Evolutionary conservation across 2,888 invertebrate species (phyloP).

Genomic region (Temnothorax ravouxi): DNA sequence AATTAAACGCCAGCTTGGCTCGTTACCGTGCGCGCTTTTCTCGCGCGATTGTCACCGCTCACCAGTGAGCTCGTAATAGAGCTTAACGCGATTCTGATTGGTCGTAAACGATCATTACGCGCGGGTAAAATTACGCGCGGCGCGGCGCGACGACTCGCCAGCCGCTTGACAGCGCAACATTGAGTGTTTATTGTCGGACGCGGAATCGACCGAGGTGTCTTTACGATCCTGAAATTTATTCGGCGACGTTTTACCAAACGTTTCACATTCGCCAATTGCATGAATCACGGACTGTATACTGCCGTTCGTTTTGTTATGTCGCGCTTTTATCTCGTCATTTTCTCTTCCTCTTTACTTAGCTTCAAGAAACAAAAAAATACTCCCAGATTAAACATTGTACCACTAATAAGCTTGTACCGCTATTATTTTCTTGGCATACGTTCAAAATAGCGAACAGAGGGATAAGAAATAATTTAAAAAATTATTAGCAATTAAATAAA

Average conservation of each 20-base stretch:
- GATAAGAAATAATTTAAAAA: neutral
- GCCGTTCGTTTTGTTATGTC: neutral
- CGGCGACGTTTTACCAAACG: neutral
- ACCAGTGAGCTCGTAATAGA: constrained; percentile 63
- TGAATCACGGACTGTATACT: constrained; percentile 51
- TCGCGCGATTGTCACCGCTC: constrained; percentile 67
- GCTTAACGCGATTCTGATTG: constrained; percentile 75
- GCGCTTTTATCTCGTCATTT: neutral
- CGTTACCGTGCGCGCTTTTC: constrained; percentile 56
- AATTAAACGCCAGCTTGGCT: constrained; percentile 59
- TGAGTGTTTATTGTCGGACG: constrained; percentile 20
- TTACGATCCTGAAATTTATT: constrained; percentile 65
- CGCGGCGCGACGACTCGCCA: constrained; percentile 39
- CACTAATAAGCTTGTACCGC: neutral
- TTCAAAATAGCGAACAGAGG: neutral
- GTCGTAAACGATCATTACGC: constrained; percentile 79
- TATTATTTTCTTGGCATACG: neutral
- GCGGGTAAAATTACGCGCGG: constrained; percentile 65
- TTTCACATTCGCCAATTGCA: constrained; percentile 36
- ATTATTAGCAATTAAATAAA: neutral
- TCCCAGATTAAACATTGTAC: neutral
- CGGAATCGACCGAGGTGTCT: constrained; percentile 40
- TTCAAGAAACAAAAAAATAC: neutral
- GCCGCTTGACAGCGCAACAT: constrained; percentile 40
- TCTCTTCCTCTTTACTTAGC: neutral